These are phyloP conservation scores for Falco rusticolus DNA, from an alignment of 2,797 vertebrate species.

Conservation along the genomic window DNA sequence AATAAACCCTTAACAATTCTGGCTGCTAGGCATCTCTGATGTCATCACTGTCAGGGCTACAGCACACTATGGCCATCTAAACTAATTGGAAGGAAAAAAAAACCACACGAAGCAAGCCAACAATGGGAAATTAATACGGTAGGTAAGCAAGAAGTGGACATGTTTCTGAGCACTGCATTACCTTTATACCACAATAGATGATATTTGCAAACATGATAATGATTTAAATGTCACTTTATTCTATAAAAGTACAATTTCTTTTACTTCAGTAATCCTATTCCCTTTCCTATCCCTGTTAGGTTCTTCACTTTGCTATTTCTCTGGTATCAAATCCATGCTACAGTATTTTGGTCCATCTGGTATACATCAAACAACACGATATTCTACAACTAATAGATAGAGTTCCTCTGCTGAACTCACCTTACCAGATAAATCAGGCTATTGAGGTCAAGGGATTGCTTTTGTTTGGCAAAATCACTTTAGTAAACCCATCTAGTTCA, in stretches of 20 bases:
- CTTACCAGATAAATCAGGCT: constrained; percentile 29
- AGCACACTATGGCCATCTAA: not conserved
- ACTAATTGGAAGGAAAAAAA: not conserved
- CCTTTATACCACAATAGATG: not conserved
- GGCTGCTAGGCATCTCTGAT: not conserved
- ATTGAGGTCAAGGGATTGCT: not conserved
- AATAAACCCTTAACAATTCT: not conserved
- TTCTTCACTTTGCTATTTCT: constrained; percentile 25
- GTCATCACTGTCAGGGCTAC: not conserved
- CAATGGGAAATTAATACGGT: not conserved
- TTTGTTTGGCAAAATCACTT: not conserved
- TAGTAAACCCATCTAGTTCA: not conserved
- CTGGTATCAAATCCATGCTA: not conserved
- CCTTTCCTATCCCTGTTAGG: not conserved
- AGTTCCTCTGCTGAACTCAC: not conserved
- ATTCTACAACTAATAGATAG: not conserved
- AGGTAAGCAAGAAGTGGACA: not conserved
- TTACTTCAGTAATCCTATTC: not conserved
- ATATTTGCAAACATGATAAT: not conserved
- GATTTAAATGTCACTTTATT: not conserved
- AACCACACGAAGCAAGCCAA: not conserved
- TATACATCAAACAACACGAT: not conserved
- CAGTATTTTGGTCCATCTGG: not conserved
- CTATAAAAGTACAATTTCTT: not conserved
- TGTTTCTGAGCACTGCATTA: not conserved